Base-by-base conservation (phyloP, 2,113 vertebrate genomes). In the Psilopsiagon aymara region DNA sequence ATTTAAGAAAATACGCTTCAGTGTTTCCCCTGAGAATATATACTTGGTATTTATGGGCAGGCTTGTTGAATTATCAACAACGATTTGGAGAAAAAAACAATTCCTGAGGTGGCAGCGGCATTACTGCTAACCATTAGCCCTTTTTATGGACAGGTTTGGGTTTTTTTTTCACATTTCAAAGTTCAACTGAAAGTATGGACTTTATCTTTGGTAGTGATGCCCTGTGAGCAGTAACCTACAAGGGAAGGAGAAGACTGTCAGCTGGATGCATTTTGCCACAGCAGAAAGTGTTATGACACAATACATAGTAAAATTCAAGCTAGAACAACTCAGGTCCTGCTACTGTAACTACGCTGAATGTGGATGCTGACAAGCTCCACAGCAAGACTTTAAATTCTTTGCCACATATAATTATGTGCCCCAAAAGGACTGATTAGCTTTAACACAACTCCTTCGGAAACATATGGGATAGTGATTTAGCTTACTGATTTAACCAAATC, bases 1-100 rank as follows among this genome's bases (percentile, higher is more conserved):
- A 81, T 91, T 91, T 84, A 84, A 89, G 73, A 89, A 94, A 92
- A 93, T 53, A 84, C 8, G 31, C 55, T 87, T 66, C 83, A 69
- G 35, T 67, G 90, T 93, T 90, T 75, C 73, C 76, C 82, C 82
- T 52, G 60, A 93, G 80, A 95, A 90, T 51, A 52, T 21, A 89
- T 6, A 78, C 12, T 75, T 33, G 7, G 9, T 74, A 68, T 92
- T 94, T 81, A 94, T 29, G 35, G 80, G 62, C 27, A 73, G 21
- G 21, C 31, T 67, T 73, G 23, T 31, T 82, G 33, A 68, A 47
- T 33, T 64, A 81, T 21, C 21, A 86, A 75, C 29, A 86, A 51
- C 8, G 24, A 81, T 31, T 68, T 41, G 35, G 29, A 86, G 28
- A 67, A 85, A 92, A 86, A 82, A 29, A 1, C 4, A 57, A n/a